A percentile compares a stretch with the other conserved stretches of the same genome.
These are phyloP conservation scores for Apamea crenata DNA, from an alignment of 2,888 invertebrate species.

Conservation along the genomic window DNA sequence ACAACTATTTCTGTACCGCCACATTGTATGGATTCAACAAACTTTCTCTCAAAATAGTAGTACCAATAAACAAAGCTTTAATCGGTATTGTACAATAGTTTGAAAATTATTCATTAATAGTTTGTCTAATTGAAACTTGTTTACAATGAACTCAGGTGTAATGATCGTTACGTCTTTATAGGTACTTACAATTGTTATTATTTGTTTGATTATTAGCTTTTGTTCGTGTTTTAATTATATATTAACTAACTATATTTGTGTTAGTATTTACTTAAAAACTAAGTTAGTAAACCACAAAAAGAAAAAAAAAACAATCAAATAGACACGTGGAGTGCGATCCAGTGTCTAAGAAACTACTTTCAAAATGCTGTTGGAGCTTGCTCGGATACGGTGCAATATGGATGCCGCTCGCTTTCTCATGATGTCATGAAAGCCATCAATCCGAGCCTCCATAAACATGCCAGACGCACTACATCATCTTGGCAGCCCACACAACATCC, in stretches of 20 bases:
- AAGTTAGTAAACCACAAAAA: too few relatives aligned
- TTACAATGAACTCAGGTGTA: conserved; percentile 20
- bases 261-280: background rate
- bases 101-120: conserved; percentile 25
- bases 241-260: background rate
- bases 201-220: background rate
- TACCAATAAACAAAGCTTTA: conserved; percentile 29
- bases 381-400: background rate
- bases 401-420: background rate
- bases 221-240: background rate
- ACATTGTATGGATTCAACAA: conserved; percentile 34
- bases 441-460: background rate
- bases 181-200: background rate
- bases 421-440: background rate
- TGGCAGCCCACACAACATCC: background rate
- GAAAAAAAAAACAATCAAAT: background rate
- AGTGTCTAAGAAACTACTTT: too few relatives aligned
- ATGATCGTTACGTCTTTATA: conserved; percentile 13
- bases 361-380: too few relatives aligned
- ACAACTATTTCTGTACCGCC: conserved; percentile 28
- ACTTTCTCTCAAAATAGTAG: conserved; percentile 38
- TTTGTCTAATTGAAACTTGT: conserved; percentile 31
- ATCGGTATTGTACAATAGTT: conserved; percentile 28
- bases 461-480: background rate
- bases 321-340: background rate